Evolutionary conservation across 2,888 invertebrate genomes (phyloP).

Genomic region (Drosophila testacea): DNA sequence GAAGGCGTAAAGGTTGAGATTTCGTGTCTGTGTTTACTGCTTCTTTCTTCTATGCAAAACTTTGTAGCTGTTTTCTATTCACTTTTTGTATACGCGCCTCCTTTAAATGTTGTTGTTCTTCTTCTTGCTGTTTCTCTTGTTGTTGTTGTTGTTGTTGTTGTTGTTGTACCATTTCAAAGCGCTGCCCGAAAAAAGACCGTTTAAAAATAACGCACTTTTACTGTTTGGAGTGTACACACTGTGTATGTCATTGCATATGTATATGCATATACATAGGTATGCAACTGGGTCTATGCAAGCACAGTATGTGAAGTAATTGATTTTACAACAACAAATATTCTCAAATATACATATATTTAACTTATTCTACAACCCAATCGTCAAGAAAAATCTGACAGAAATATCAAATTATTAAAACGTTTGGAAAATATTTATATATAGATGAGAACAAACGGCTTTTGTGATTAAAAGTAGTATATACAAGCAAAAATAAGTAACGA

Average conservation of each 20-base stretch:
- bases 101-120: conserved; percentile 11
- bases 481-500: too few relatives aligned
- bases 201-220: conserved; percentile 65
- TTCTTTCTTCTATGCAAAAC: conserved; percentile 19
- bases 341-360: too few relatives aligned
- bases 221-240: conserved; percentile 42
- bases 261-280: not conserved
- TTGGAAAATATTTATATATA: too few relatives aligned
- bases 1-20: conserved; percentile 56
- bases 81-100: conserved; percentile 35
- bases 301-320: not conserved
- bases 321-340: not conserved
- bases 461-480: too few relatives aligned
- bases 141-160: not conserved
- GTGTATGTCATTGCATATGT: conserved; percentile 27
- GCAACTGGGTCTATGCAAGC: not conserved
- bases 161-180: conserved; percentile 35
- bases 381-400: too few relatives aligned
- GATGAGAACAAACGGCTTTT: too few relatives aligned
- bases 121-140: not conserved
- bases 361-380: too few relatives aligned
- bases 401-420: too few relatives aligned
- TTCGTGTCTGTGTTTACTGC: not conserved
- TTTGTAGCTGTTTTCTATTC: conserved; percentile 14
- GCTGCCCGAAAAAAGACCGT: conserved; percentile 31